Evolutionary conservation across 2,113 vertebrate species (phyloP).

Genomic region (Engraulis encrasicolus): DNA sequence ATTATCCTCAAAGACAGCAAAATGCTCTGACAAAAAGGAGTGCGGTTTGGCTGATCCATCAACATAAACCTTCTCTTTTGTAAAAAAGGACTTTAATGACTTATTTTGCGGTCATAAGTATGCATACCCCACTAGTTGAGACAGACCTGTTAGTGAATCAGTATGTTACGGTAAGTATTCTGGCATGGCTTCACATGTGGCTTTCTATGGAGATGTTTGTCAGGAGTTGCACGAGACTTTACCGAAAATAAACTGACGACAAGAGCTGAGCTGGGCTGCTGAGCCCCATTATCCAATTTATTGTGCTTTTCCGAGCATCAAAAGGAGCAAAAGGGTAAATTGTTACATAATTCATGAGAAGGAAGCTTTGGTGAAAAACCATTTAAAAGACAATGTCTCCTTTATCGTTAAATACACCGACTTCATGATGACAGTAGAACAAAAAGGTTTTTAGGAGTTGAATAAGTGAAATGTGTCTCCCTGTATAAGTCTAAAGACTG

Average conservation of each 20-base stretch:
- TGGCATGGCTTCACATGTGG: neutral
- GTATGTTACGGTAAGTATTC: neutral
- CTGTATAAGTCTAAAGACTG: neutral
- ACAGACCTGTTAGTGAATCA: neutral
- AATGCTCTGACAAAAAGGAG: neutral
- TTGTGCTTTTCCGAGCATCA: neutral
- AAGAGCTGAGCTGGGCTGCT: too few species aligned
- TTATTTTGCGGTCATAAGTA: neutral
- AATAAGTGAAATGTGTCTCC: neutral
- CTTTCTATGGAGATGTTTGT: neutral
- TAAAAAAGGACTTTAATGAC: neutral
- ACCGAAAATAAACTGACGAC: neutral
- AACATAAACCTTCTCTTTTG: neutral
- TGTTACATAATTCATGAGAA: neutral
- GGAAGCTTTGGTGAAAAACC: neutral
- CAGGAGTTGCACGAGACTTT: neutral
- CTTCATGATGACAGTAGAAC: neutral
- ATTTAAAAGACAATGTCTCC: neutral
- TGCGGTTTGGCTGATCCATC: neutral
- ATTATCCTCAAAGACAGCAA: neutral
- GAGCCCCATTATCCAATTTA: neutral
- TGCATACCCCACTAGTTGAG: neutral
- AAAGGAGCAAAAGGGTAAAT: neutral
- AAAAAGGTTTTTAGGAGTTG: neutral
- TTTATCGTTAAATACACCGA: neutral